Evolutionary conservation across 2,888 invertebrate species (phyloP).

Genomic region (Rhingia rostrata): DNA sequence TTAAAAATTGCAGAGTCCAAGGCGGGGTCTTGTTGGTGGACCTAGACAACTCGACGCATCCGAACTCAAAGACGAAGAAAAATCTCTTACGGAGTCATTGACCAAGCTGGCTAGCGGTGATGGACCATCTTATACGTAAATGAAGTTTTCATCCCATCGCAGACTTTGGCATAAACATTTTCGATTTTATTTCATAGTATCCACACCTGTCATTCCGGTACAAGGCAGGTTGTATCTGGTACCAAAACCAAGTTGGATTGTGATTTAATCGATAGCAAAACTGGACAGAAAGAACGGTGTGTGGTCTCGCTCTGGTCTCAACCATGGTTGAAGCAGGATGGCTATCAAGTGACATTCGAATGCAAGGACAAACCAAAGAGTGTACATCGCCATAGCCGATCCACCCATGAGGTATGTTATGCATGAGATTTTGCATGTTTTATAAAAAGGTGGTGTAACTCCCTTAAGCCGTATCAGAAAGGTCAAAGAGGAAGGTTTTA

Average conservation of each 20-base stretch:
- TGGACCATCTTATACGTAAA: slow-evolving; percentile 79
- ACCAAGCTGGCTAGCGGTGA: slow-evolving; percentile 78
- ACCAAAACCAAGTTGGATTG: slow-evolving; percentile 85
- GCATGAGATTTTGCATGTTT: no score
- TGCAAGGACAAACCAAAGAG: slow-evolving; percentile 80
- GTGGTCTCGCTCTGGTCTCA: slow-evolving; percentile 84
- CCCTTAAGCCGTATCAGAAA: no score
- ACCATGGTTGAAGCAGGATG: slow-evolving; percentile 83
- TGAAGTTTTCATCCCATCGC: not conserved
- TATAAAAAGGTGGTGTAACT: no score
- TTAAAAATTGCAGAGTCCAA: not conserved
- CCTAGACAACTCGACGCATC: slow-evolving; percentile 60
- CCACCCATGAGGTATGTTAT: slow-evolving; percentile 69
- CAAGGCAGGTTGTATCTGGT: slow-evolving; percentile 84
- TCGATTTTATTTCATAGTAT: slow-evolving; percentile 76
- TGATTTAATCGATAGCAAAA: slow-evolving; percentile 84
- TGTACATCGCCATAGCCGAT: slow-evolving; percentile 79
- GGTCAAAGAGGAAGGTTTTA: no score
- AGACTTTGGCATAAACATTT: no score
- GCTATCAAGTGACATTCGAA: slow-evolving; percentile 82
- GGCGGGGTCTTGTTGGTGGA: slow-evolving; percentile 36
- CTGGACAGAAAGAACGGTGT: slow-evolving; percentile 77
- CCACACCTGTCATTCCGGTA: slow-evolving; percentile 81
- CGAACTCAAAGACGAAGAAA: slow-evolving; percentile 76
- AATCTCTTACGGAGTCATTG: slow-evolving; percentile 76